Evolutionary conservation across 2,797 vertebrate species (phyloP).

Genomic region (Gorsachius magnificus): DNA sequence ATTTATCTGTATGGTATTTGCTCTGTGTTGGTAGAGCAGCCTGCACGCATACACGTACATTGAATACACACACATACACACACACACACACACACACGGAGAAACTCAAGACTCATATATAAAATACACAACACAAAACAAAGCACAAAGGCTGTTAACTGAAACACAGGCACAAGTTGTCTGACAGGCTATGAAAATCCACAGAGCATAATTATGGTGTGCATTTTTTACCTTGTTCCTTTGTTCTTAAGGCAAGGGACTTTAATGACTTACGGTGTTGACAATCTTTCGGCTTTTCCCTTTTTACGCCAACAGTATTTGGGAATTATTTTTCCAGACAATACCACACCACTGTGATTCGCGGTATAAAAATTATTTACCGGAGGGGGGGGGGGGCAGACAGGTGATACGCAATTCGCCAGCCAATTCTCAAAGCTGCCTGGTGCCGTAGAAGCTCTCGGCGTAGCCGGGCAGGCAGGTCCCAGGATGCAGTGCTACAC

Average conservation of each 20-base stretch:
- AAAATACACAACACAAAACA: slow-evolving; percentile 32
- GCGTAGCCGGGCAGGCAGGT: slow-evolving; percentile 33
- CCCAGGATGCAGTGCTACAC: slow-evolving; percentile 72
- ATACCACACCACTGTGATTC: slow-evolving; percentile 26
- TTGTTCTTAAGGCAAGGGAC: slow-evolving; percentile 70
- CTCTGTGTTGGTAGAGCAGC: neutral
- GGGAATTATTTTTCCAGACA: slow-evolving; percentile 59
- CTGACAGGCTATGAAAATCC: slow-evolving; percentile 54
- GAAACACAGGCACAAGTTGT: slow-evolving; percentile 25
- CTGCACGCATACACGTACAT: neutral
- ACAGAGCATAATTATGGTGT: slow-evolving; percentile 23
- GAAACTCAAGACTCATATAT: neutral
- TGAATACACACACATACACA: neutral
- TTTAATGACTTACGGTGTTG: slow-evolving; percentile 37
- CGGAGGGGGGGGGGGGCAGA: neutral
- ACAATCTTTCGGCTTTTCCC: slow-evolving; percentile 54
- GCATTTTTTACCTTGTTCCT: slow-evolving; percentile 64
- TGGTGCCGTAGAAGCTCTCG: slow-evolving; percentile 43
- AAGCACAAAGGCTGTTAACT: slow-evolving; percentile 55
- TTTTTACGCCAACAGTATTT: slow-evolving; percentile 50
- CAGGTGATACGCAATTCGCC: slow-evolving; percentile 31
- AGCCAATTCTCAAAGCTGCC: slow-evolving; percentile 58
- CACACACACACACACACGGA: neutral
- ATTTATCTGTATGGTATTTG: neutral
- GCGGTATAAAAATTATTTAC: slow-evolving; percentile 37